Evolutionary conservation across 2,888 invertebrate species (phyloP).

Genomic region (Pediacus dermestoides): DNA sequence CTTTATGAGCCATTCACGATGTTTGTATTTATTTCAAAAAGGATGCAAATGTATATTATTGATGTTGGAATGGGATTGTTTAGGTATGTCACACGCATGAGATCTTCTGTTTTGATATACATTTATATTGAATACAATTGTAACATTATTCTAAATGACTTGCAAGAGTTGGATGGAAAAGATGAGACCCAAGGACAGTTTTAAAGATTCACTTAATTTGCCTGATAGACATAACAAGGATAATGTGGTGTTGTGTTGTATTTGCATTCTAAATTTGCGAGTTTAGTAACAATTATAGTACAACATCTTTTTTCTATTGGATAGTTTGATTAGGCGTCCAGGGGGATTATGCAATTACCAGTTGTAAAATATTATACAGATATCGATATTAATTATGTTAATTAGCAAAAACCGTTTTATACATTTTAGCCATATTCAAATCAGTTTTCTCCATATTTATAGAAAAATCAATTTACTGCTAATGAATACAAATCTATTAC

Average conservation of each 20-base stretch:
- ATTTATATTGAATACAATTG: not conserved
- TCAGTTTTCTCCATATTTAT: too few relatives aligned
- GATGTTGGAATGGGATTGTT: not conserved
- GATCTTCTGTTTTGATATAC: not conserved
- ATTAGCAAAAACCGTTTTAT: too few relatives aligned
- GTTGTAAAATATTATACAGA: too few relatives aligned
- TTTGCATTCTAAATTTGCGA: constrained; percentile 1
- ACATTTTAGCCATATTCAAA: too few relatives aligned
- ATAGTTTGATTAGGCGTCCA: too few relatives aligned
- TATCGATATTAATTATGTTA: too few relatives aligned
- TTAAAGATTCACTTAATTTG: not conserved
- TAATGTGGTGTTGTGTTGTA: too few relatives aligned
- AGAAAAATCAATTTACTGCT: too few relatives aligned
- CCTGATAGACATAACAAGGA: constrained; percentile 1
- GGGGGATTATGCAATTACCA: too few relatives aligned
- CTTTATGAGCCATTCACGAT: not conserved
- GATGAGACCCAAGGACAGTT: not conserved
- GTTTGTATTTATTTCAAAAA: constrained; percentile 1
- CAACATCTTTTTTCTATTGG: too few relatives aligned
- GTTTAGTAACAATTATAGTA: too few relatives aligned
- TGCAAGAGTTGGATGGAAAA: not conserved
- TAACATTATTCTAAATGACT: not conserved
- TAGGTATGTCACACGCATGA: not conserved
- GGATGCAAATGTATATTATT: not conserved
- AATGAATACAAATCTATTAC: too few relatives aligned